These are phyloP conservation scores for Brienomyrus brachyistius DNA, from an alignment of 2,113 vertebrate genomes.

Conservation along the genomic window DNA sequence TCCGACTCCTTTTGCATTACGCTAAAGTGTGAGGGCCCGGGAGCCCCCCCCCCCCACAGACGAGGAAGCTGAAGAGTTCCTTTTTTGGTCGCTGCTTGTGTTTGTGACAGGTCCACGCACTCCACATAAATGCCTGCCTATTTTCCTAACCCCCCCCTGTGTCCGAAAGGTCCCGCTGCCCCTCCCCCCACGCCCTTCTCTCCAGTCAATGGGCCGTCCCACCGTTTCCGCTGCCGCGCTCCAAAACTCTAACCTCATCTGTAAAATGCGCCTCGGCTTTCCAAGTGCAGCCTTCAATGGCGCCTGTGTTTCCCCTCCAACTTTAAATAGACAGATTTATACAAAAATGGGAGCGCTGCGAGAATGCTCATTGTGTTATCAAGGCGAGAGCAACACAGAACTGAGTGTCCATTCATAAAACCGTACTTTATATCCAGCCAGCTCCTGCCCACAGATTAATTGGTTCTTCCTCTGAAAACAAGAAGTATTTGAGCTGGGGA, in stretches of 20 bases:
- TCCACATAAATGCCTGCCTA: conserved; percentile 49
- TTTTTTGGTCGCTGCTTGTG: not conserved
- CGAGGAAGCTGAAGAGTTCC: conserved; percentile 8
- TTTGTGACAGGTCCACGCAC: conserved; percentile 39
- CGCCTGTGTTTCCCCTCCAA: conserved; percentile 54
- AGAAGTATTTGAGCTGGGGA: not conserved
- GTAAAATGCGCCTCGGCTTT: conserved; percentile 49
- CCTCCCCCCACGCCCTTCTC: conserved; percentile 22
- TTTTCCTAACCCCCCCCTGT: conserved; percentile 45
- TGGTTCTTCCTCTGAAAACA: conserved; percentile 32
- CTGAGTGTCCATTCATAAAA: conserved; percentile 59
- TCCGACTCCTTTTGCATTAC: not conserved
- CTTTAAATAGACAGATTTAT: conserved; percentile 65
- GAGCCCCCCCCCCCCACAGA: not conserved
- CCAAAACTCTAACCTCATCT: conserved; percentile 55
- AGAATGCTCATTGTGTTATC: conserved; percentile 57
- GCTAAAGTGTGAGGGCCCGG: not conserved
- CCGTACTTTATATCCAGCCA: conserved; percentile 50
- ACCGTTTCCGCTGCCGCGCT: conserved; percentile 43
- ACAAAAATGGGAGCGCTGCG: conserved; percentile 47
- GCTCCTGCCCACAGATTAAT: conserved; percentile 49
- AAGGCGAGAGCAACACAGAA: conserved; percentile 36
- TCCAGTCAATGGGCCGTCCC: conserved; percentile 46
- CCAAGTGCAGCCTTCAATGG: conserved; percentile 51
- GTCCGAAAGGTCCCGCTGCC: conserved; percentile 21